These are phyloP conservation scores for Hipparchia semele DNA, from an alignment of 2,888 invertebrate species.

Conservation along the genomic window DNA sequence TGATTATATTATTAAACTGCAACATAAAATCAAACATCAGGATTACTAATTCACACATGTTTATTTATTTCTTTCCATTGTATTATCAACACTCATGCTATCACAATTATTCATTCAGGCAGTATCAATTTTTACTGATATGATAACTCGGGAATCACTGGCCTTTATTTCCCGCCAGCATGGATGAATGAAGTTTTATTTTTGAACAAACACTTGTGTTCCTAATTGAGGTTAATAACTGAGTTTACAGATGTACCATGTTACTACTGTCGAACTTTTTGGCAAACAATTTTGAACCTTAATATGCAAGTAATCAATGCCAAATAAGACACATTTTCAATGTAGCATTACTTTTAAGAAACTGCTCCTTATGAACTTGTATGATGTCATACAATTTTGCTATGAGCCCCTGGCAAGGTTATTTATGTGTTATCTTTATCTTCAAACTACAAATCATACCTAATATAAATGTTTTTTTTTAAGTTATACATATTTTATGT, in stretches of 20 bases:
- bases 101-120: slow-evolving; percentile 43
- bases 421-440: slow-evolving; percentile 27
- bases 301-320: slow-evolving; percentile 21
- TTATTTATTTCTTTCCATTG: slow-evolving; percentile 30
- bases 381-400: slow-evolving; percentile 23
- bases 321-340: slow-evolving; percentile 10
- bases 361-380: slow-evolving; percentile 4
- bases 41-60: slow-evolving; percentile 19
- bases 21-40: slow-evolving; percentile 17
- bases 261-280: slow-evolving; percentile 34
- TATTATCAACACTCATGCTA: slow-evolving; percentile 42
- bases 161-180: slow-evolving; percentile 48
- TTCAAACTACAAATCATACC: slow-evolving; percentile 5
- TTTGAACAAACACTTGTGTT: slow-evolving; percentile 56
- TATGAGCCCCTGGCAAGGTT: slow-evolving; percentile 12
- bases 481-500: neutral
- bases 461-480: neutral
- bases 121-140: slow-evolving; percentile 50
- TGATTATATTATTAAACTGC: neutral
- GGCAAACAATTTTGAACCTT: slow-evolving; percentile 50
- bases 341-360: neutral
- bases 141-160: slow-evolving; percentile 53
- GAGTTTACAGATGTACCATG: slow-evolving; percentile 44
- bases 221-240: slow-evolving; percentile 72
- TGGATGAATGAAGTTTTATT: slow-evolving; percentile 59